Base-by-base conservation (phyloP, 2,113 vertebrate genomes). In the Poeciliopsis retropinna region DNA sequence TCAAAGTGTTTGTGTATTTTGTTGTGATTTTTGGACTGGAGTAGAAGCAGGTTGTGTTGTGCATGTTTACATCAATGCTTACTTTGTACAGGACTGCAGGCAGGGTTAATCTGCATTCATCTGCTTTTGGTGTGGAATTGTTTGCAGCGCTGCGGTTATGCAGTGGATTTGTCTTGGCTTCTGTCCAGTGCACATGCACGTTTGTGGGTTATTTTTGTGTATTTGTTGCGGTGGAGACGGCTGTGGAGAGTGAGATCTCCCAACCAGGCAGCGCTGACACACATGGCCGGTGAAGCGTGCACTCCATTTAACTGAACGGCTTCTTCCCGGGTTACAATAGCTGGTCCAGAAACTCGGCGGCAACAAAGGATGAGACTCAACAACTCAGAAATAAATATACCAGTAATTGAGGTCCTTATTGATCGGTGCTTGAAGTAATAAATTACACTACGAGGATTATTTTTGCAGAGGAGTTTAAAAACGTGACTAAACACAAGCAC, bases 291-390 rank as follows among this genome's bases (percentile, higher is more conserved):
- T 81, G 83, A 94, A 85, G 90, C 90, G 37, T 89, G 84, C 70
- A 84, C 87, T 88, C 90, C 78, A 92, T 89, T 90, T 92, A 90
- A 89, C 87, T 84, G 86, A 79, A 81, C 85, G 65, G 83, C 87
- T 78, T 81, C 83, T 77, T 82, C 80, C 87, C 81, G 69, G 78
- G 82, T 80, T 91, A 67, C 64, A 28, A 67, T 67, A 72, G 75
- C 73, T 41, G 68, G 76, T 11, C 60, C 57, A 29, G 29, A 47
- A 30, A 72, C 81, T 60, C 28, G 28, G 67, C 65, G 29, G 51
- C 28, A 47, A 65, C 41, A 15, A 22, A 13, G 76, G 67, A 70
- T 19, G 60, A 81, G 34, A 81, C 65, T 60, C 65, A 67, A 66
- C 72, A 27, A 78, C 51, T 67, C 60, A 11, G 37, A 67, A 76